Conservation (phyloP, 1,140 invertebrate species). For the Atta texana region DNA sequence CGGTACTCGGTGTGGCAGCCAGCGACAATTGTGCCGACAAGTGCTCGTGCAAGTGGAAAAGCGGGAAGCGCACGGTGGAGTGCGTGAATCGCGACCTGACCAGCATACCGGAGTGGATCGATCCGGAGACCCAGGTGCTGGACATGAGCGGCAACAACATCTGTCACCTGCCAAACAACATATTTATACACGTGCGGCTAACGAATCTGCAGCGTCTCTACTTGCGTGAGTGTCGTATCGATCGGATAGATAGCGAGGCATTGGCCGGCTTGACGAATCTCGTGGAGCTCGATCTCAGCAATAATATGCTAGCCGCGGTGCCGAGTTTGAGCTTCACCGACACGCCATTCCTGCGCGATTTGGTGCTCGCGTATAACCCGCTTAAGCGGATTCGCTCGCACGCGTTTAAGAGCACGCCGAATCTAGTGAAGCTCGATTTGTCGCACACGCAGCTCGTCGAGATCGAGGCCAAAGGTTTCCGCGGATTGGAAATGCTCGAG, state of each 20-base stretch:
- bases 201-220: slow-evolving; percentile 95
- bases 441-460: slow-evolving; percentile 93
- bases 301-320: slow-evolving; percentile 92
- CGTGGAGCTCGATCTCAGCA: slow-evolving; percentile 94
- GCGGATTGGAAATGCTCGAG: slow-evolving; percentile 92
- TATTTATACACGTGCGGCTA: slow-evolving; percentile 92
- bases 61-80: slow-evolving; percentile 96
- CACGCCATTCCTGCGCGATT: slow-evolving; percentile 92
- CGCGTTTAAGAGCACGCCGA: slow-evolving; percentile 91
- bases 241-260: slow-evolving; percentile 93
- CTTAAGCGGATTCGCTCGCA: slow-evolving; percentile 92
- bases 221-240: slow-evolving; percentile 92
- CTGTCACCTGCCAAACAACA: slow-evolving; percentile 92
- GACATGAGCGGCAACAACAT: slow-evolving; percentile 95
- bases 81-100: slow-evolving; percentile 93
- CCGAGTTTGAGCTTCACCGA: slow-evolving; percentile 92
- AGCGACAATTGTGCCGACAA: slow-evolving; percentile 89
- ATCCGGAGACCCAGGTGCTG: slow-evolving; percentile 95
- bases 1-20: slow-evolving; percentile 70
- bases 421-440: slow-evolving; percentile 94
- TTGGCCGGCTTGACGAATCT: slow-evolving; percentile 94
- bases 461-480: slow-evolving; percentile 92
- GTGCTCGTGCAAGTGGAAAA: slow-evolving; percentile 97
- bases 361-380: slow-evolving; percentile 93
- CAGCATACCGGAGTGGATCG: slow-evolving; percentile 93